Conservation (phyloP, 1,140 invertebrate genomes). For the Drosophila kanapiae region DNA sequence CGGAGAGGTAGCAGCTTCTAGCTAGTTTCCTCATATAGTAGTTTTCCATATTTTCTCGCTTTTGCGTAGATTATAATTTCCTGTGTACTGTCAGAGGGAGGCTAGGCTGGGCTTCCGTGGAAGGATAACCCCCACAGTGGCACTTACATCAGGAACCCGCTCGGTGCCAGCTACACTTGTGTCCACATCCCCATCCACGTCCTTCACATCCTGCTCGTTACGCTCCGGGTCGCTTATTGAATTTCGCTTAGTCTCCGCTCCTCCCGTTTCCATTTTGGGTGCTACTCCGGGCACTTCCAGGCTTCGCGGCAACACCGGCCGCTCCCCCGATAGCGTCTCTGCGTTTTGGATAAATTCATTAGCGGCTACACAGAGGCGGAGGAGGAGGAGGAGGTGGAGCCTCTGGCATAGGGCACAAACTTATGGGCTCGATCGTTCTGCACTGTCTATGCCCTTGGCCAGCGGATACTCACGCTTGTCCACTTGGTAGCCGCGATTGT, state of each 20-base stretch:
- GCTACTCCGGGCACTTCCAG: conserved; percentile 54
- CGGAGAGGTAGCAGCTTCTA: too few relatives aligned
- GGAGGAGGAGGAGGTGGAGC: background rate
- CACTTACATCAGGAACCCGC: conserved; percentile 31
- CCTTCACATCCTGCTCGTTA: conserved; percentile 42
- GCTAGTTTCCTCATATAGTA: too few relatives aligned
- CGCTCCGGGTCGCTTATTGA: conserved; percentile 67
- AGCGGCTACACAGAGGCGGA: conserved; percentile 9
- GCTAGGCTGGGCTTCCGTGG: background rate
- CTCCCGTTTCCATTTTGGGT: conserved; percentile 2
- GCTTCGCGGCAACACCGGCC: conserved; percentile 65
- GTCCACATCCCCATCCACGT: conserved; percentile 20
- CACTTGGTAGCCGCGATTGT: conserved; percentile 74
- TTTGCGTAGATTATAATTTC: background rate
- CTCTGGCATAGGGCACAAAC: background rate
- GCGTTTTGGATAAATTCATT: conserved; percentile 50
- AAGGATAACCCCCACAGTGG: background rate
- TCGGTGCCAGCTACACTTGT: conserved; percentile 46
- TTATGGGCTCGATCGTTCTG: background rate
- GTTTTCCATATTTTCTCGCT: too few relatives aligned
- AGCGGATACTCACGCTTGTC: conserved; percentile 58
- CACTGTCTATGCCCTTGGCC: background rate
- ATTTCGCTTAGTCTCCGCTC: conserved; percentile 61
- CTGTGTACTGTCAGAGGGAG: background rate
- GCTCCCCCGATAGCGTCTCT: conserved; percentile 69